A percentile compares a stretch with the other conserved stretches of the same genome.
These are phyloP conservation scores for Gallinago nigripennis DNA, from an alignment of 2,797 vertebrate species.

Conservation along the genomic window DNA sequence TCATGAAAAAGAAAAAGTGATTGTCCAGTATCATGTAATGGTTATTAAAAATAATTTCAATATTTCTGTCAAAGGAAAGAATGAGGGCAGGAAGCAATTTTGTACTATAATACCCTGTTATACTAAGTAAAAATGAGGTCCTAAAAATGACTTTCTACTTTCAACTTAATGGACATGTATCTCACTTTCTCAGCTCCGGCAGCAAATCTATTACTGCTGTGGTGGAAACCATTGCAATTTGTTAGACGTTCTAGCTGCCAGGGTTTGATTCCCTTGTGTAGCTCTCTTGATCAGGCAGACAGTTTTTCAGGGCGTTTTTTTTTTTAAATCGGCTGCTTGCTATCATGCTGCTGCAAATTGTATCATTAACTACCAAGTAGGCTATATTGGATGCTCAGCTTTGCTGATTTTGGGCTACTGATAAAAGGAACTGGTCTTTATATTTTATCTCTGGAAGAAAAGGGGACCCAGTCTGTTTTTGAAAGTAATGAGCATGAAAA, in stretches of 20 bases:
- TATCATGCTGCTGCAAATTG: neutral
- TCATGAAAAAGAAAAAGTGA: neutral
- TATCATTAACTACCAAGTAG: neutral
- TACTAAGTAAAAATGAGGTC: neutral
- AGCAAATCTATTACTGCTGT: neutral
- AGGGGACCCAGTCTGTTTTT: neutral
- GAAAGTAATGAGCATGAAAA: neutral
- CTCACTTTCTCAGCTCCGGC: neutral
- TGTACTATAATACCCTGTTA: neutral
- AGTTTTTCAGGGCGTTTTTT: neutral
- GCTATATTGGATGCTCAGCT: neutral
- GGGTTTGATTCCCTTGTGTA: neutral
- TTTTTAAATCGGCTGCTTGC: neutral
- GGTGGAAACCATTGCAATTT: neutral
- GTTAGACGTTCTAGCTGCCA: neutral
- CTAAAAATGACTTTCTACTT: neutral
- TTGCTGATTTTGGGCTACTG: neutral
- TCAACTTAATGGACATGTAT: neutral
- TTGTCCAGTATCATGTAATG: neutral
- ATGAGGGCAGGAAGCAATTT: neutral
- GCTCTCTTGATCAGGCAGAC: neutral
- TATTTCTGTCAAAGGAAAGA: neutral
- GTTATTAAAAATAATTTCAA: neutral
- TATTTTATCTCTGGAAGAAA: neutral
- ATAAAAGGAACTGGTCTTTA: neutral